phyloP scores from a whole-genome alignment of 1,140 invertebrate genomes.

The Anoplolepis gracilipes region DNA sequence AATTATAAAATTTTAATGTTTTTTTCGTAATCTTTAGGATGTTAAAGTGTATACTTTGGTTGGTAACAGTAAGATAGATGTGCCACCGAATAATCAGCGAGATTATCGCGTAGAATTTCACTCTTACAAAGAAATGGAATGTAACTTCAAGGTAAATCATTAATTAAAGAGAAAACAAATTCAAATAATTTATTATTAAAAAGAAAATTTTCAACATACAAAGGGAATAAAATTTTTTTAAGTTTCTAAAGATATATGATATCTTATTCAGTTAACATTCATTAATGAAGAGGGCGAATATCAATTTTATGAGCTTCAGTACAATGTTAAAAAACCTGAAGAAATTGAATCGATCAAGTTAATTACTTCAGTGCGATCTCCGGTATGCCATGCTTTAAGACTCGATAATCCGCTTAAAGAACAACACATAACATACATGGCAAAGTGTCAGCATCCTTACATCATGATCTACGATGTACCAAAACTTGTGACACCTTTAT shows the following conservation, averaged over 20 bases:
- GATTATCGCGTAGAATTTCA: constrained; percentile 70
- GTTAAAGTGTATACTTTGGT: constrained; percentile 61
- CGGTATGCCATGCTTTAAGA: constrained; percentile 60
- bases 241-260: background rate
- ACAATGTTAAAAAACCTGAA: constrained; percentile 71
- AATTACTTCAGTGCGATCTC: constrained; percentile 53
- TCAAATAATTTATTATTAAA: background rate
- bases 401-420: constrained; percentile 74
- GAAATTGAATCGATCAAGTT: constrained; percentile 71
- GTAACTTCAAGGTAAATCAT: constrained; percentile 68
- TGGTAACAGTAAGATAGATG: constrained; percentile 68
- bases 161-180: background rate
- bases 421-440: constrained; percentile 47
- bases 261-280: constrained; percentile 71
- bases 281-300: constrained; percentile 67
- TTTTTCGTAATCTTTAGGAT: background rate
- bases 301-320: constrained; percentile 75
- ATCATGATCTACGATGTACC: constrained; percentile 63
- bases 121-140: constrained; percentile 68
- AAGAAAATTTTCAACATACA: background rate
- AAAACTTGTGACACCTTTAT: constrained; percentile 51
- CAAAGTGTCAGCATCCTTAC: constrained; percentile 59
- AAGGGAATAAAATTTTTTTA: background rate
- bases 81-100: constrained; percentile 63
- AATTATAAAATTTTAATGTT: background rate